Evolutionary conservation across 2,888 invertebrate species (phyloP), one percentile per base, ranked within the genome.

Genomic region (Eudasyphora cyanicolor): DNA sequence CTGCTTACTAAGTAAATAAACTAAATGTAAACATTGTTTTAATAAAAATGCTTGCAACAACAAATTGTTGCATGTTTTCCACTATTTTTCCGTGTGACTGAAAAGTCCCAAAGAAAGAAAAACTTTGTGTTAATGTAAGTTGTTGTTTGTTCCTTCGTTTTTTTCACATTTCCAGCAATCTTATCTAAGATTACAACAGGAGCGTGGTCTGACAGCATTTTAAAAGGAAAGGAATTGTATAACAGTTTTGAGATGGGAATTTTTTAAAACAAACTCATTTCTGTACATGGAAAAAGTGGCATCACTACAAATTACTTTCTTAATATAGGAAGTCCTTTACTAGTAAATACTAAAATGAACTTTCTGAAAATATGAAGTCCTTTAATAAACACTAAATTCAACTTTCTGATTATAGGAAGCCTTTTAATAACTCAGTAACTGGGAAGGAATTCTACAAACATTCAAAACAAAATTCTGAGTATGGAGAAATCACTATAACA

Each of bases 11-110:
- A 57, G 27, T 57, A 67, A 67, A 67, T 67, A 67, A 67, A 67
- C 67, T 24, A 62, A 4, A 73, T 84, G 84, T 81, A 67, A 84
- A 84, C 81, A 84, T 79, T 81, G 27, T n/a, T 81, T 81, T 84
- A 81, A 84, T 84, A 67, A 81, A 76, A 84, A 67, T 70, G 24
- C 10, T 74, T 51, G 73, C 64, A 83, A 83, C 76, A 27, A 67
- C 51, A 76, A 64, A 67, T 76, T 76, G 76, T 76, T 76, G 76
- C 64, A 76, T 76, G 76, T 76, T 60, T 57, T 54, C 21, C 32
- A 14, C 71, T 49, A 57, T 71, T 69, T 82, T 21, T 27, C 17
- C 60, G 42, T 38, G 67, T 42, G 67, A 64, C 62, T 29, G 62
- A 67, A 62, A 60, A 49, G 12, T n/a, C n/a, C n/a, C n/a, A 57